These are phyloP conservation scores for Drosophila sp. DNA, from an alignment of 1,140 invertebrate species.

Conservation along the genomic window DNA sequence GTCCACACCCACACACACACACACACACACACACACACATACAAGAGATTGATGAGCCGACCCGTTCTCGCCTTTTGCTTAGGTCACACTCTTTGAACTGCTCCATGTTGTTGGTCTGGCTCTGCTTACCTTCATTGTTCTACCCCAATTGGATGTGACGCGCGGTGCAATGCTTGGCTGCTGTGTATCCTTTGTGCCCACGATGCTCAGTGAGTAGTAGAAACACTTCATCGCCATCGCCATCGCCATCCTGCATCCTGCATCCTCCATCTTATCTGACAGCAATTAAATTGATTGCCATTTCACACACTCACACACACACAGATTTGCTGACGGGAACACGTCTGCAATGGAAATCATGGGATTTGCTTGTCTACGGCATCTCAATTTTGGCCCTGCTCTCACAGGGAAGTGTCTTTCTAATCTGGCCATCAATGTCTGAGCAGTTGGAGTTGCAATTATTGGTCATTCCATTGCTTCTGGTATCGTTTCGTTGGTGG, in stretches of 20 bases:
- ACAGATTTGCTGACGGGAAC: constrained; percentile 65
- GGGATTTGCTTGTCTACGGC: constrained; percentile 43
- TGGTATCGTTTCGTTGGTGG: constrained; percentile 93
- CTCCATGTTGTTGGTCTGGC: constrained; percentile 93
- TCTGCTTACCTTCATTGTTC: constrained; percentile 92
- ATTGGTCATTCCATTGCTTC: constrained; percentile 87
- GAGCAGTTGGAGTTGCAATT: constrained; percentile 84
- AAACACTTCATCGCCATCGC: constrained; percentile 3
- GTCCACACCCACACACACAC: neutral
- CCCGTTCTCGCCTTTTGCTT: constrained; percentile 15
- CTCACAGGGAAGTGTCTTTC: constrained; percentile 86
- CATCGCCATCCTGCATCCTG: neutral
- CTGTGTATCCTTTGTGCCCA: constrained; percentile 95
- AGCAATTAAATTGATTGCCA: constrained; percentile 79
- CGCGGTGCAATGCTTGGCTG: constrained; percentile 96
- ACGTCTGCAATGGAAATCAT: constrained; percentile 63
- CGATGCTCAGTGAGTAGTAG: constrained; percentile 84
- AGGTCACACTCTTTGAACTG: constrained; percentile 89
- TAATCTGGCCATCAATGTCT: constrained; percentile 87
- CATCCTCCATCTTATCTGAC: constrained; percentile 59
- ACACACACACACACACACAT: too few species aligned
- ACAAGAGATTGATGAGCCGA: too few species aligned
- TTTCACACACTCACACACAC: constrained; percentile 21
- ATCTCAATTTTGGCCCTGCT: constrained; percentile 84
- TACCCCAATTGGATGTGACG: constrained; percentile 94